A percentile compares a stretch with the other conserved stretches of the same genome.
These are phyloP conservation scores for Dryoscopus gambensis DNA, from an alignment of 2,113 vertebrate species.

Conservation along the genomic window DNA sequence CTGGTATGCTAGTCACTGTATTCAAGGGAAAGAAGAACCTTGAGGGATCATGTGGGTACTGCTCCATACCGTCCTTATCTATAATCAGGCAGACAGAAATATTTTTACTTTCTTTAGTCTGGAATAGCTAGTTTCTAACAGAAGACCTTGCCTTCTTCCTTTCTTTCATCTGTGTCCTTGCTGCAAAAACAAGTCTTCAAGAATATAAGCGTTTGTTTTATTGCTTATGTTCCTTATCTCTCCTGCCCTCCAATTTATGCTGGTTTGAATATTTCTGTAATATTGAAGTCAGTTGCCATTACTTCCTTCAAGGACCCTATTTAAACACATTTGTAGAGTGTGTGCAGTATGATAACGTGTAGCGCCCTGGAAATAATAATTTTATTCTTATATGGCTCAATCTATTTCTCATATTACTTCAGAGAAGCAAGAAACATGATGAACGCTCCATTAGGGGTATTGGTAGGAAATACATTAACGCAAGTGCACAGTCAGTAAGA, in stretches of 20 bases:
- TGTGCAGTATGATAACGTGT: not conserved
- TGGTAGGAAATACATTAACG: not conserved
- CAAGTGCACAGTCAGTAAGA: not conserved
- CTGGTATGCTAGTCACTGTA: not conserved
- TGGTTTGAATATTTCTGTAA: not conserved
- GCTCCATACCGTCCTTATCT: not conserved
- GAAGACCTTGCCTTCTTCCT: not conserved
- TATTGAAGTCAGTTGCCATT: not conserved
- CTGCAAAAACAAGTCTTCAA: not conserved
- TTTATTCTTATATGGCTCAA: not conserved
- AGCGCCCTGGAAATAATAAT: not conserved
- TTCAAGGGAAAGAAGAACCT: not conserved
- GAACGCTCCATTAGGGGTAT: constrained; percentile 10
- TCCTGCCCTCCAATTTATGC: not conserved
- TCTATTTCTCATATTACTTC: not conserved
- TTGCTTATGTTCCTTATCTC: not conserved
- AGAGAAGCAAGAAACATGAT: not conserved
- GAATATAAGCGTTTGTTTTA: not conserved
- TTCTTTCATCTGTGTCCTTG: not conserved
- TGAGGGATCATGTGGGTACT: not conserved
- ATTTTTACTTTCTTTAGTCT: not conserved
- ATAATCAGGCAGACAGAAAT: not conserved
- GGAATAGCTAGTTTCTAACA: not conserved
- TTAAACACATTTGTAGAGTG: not conserved
- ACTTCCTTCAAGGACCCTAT: not conserved